These are phyloP conservation scores for Perizoma flavofasciatum DNA, from an alignment of 2,888 invertebrate genomes.

Conservation along the genomic window DNA sequence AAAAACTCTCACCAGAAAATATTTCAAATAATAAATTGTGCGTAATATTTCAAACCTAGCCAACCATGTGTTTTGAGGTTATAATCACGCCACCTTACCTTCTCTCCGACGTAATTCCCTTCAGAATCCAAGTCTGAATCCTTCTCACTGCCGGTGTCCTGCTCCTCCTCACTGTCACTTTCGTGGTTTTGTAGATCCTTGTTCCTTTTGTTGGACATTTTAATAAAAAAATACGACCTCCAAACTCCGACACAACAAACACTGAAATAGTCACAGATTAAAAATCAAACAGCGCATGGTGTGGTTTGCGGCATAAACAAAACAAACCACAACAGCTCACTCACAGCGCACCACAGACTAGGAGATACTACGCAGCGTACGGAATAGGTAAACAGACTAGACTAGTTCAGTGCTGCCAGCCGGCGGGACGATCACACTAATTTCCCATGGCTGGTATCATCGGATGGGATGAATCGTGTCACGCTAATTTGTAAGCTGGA, in stretches of 20 bases:
- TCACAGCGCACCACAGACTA: too few species aligned
- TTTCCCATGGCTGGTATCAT: too few species aligned
- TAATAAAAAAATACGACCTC: constrained; percentile 18
- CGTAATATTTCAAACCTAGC: not conserved
- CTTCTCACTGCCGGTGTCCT: constrained; percentile 65
- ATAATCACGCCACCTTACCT: constrained; percentile 65
- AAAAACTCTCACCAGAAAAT: too few species aligned
- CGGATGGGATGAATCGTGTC: too few species aligned
- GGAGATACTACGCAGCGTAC: too few species aligned
- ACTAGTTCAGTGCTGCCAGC: too few species aligned
- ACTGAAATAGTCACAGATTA: constrained; percentile 10
- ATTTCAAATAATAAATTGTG: too few species aligned
- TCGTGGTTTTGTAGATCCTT: constrained; percentile 67
- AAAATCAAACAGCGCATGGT: constrained; percentile 19
- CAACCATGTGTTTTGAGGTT: constrained; percentile 73
- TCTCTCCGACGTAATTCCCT: constrained; percentile 82
- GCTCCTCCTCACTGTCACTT: constrained; percentile 76
- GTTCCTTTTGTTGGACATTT: constrained; percentile 76
- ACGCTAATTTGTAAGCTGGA: too few species aligned
- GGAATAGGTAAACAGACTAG: too few species aligned
- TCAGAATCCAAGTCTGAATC: constrained; percentile 79
- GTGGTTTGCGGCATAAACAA: too few species aligned
- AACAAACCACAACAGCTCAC: constrained; percentile 27
- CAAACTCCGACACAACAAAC: constrained; percentile 5
- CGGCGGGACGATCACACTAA: too few species aligned